These are phyloP conservation scores for Stenurella melanura DNA, from an alignment of 2,888 invertebrate genomes.

Conservation along the genomic window DNA sequence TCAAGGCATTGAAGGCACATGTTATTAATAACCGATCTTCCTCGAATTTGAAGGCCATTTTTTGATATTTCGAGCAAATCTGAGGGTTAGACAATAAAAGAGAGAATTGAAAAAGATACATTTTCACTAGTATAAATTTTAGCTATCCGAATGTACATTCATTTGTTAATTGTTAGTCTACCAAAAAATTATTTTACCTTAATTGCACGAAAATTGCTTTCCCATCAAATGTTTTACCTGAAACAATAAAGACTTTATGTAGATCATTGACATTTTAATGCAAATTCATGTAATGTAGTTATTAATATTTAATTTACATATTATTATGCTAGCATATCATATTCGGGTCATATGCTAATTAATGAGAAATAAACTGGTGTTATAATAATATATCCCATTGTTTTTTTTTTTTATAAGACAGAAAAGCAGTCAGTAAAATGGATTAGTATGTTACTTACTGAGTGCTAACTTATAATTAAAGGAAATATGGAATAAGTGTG, in stretches of 20 bases:
- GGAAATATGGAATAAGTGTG: not conserved
- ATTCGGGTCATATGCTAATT: conserved; percentile 23
- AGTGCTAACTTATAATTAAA: not conserved
- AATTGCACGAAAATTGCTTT: conserved; percentile 3
- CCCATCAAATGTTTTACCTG: conserved; percentile 20
- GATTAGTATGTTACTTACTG: conserved; percentile 14
- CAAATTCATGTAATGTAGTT: not conserved
- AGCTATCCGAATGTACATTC: too few species aligned
- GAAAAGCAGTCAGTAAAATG: not conserved
- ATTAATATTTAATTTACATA: conserved; percentile 18
- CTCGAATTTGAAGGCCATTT: too few species aligned
- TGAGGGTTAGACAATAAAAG: too few species aligned
- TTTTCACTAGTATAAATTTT: too few species aligned
- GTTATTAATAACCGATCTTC: too few species aligned
- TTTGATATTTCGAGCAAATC: too few species aligned
- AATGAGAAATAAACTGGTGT: not conserved
- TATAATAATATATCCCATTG: not conserved
- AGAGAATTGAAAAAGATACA: too few species aligned
- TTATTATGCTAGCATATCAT: not conserved
- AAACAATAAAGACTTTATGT: conserved; percentile 18
- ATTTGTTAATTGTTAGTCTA: too few species aligned
- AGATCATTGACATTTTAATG: not conserved
- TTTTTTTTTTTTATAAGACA: conserved; percentile 11
- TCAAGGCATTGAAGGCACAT: too few species aligned
- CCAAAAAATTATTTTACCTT: conserved; percentile 15